Conservation (phyloP, 2,797 vertebrate genomes). For the Sphenodon punctatus region DNA sequence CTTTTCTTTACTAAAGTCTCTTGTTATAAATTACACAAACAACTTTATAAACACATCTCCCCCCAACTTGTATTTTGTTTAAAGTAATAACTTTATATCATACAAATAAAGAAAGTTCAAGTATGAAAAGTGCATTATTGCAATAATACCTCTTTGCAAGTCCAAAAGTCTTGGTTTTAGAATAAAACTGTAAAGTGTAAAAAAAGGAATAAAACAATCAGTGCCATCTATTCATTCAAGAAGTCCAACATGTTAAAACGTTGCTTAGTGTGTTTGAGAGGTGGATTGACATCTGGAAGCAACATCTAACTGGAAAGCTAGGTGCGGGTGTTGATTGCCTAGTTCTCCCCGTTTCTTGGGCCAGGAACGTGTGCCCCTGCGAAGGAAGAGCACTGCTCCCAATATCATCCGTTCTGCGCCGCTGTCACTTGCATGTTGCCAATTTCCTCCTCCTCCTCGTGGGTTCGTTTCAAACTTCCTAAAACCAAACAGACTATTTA, state of each 20-base stretch:
- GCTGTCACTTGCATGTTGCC: conserved; percentile 92
- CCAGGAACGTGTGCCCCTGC: no score
- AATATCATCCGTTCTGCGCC: conserved; percentile 86
- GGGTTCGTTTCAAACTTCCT: conserved; percentile 93
- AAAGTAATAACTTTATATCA: conserved; percentile 82
- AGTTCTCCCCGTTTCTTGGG: conserved; percentile 52
- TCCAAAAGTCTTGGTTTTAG: conserved; percentile 98
- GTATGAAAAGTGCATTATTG: conserved; percentile 99
- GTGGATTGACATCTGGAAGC: conserved; percentile 73
- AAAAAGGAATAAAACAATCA: conserved; percentile 82
- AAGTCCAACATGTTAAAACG: conserved; percentile 76
- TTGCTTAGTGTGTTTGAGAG: conserved; percentile 75
- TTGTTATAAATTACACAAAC: conserved; percentile 83
- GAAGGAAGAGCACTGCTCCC: conserved; percentile 11
- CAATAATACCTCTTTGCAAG: conserved; percentile 99
- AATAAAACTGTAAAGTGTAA: conserved; percentile 91
- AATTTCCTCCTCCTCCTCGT: conserved; percentile 96
- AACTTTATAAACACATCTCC: conserved; percentile 79
- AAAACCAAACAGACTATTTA: conserved; percentile 21
- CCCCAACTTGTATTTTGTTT: conserved; percentile 76
- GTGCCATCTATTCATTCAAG: conserved; percentile 76
- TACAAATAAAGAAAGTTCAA: conserved; percentile 90
- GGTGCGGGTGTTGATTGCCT: conserved; percentile 51
- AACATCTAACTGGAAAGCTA: conserved; percentile 69
- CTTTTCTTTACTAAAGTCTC: conserved; percentile 79